Evolutionary conservation across 2,113 vertebrate genomes (phyloP).

Genomic region (Sceloporus tristichus): DNA sequence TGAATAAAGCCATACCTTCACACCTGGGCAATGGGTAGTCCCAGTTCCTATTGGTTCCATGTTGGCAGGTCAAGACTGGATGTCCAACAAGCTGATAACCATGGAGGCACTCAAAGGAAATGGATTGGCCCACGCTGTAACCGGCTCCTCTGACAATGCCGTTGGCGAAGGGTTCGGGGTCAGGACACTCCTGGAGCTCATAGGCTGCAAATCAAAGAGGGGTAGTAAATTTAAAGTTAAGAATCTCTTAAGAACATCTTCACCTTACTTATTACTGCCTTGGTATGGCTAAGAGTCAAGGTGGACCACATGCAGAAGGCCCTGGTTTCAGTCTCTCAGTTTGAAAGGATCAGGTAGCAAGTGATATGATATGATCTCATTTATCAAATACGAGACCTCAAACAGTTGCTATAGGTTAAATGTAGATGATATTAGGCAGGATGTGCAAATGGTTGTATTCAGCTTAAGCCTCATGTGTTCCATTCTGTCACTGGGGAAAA

Average conservation of each 20-base stretch:
- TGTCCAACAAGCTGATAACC: conserved; percentile 92
- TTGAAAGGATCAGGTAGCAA: neutral
- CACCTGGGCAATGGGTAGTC: conserved; percentile 93
- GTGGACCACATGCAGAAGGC: neutral
- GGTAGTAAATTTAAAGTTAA: rapidly evolving
- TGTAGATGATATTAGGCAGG: too few relatives aligned
- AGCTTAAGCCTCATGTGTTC: too few relatives aligned
- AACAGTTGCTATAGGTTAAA: neutral
- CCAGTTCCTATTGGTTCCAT: conserved; percentile 96
- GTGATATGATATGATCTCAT: neutral
- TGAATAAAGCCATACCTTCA: conserved; percentile 86
- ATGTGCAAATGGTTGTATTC: neutral
- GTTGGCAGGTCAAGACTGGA: conserved; percentile 94
- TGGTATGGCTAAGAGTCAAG: neutral
- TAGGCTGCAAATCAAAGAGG: conserved; percentile 81
- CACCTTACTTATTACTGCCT: neutral
- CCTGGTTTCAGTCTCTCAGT: neutral
- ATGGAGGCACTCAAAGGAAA: conserved; percentile 95
- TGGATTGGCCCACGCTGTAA: conserved; percentile 96
- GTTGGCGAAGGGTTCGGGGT: conserved; percentile 93
- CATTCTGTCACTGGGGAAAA: too few relatives aligned
- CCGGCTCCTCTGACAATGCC: conserved; percentile 95
- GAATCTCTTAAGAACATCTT: neutral
- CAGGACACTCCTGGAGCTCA: conserved; percentile 94
- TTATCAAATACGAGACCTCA: neutral